Percentiles rank a stretch among this genome's conserved stretches.
Conservation (phyloP, 1,140 invertebrate species). For the Piezodorus guildinii region DNA sequence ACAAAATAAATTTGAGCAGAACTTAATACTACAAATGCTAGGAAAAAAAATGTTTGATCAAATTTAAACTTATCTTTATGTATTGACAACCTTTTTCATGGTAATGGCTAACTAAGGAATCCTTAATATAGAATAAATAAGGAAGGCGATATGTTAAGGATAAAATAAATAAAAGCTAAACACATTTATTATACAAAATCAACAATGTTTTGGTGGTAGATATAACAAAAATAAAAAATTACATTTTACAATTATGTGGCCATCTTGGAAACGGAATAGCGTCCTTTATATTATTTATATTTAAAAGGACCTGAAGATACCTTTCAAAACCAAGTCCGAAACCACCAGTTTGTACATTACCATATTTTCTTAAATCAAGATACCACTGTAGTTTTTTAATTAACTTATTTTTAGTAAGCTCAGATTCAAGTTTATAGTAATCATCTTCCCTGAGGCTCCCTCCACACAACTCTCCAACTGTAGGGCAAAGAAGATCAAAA, state of each 20-base stretch:
- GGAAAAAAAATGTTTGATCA: too few species aligned
- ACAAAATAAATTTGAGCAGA: too few species aligned
- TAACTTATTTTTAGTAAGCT: slow-evolving; percentile 31
- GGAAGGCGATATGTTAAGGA: too few species aligned
- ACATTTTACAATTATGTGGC: slow-evolving; percentile 76
- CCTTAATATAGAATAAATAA: too few species aligned
- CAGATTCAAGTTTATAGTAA: slow-evolving; percentile 47
- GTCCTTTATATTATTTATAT: slow-evolving; percentile 81
- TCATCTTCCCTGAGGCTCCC: slow-evolving; percentile 85
- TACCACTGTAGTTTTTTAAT: slow-evolving; percentile 69
- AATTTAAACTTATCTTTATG: too few species aligned
- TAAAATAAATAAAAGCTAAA: too few species aligned
- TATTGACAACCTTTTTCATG: too few species aligned
- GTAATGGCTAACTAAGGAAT: too few species aligned
- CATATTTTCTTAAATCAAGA: slow-evolving; percentile 78
- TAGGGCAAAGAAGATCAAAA: slow-evolving; percentile 76
- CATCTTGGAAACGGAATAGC: slow-evolving; percentile 88
- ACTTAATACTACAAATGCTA: too few species aligned
- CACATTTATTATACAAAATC: too few species aligned
- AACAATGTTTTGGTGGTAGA: too few species aligned
- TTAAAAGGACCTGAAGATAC: slow-evolving; percentile 68
- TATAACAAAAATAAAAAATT: slow-evolving; percentile 27
- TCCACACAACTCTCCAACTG: slow-evolving; percentile 84
- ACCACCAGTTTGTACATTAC: slow-evolving; percentile 77
- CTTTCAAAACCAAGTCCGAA: slow-evolving; percentile 95